phyloP scores from a whole-genome alignment of 2,113 vertebrate genomes.

The Elaphurus davidianus region DNA sequence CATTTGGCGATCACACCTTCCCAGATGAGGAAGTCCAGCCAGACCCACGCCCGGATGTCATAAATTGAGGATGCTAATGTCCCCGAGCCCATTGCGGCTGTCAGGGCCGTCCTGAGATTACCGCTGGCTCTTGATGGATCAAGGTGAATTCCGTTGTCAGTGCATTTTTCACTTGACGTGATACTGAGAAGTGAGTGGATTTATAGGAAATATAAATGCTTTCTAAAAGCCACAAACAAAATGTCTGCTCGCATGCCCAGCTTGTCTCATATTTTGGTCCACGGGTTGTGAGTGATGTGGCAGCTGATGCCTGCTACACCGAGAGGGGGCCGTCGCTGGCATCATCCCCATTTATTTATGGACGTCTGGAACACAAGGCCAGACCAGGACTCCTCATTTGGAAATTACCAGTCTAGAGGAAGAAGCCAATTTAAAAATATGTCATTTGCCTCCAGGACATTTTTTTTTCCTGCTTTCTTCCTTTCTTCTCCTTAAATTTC shows the following conservation, averaged over 20 bases:
- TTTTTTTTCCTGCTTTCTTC: neutral
- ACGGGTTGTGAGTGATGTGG: neutral
- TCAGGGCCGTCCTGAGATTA: neutral
- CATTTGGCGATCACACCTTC: neutral
- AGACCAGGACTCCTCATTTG: neutral
- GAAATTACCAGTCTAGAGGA: neutral
- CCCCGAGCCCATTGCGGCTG: neutral
- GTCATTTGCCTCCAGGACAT: neutral
- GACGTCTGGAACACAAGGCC: neutral
- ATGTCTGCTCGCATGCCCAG: neutral
- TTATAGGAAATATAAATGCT: constrained; percentile 32
- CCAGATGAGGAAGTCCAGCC: constrained; percentile 33
- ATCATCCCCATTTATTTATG: fast-evolving
- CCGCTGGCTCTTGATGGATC: neutral
- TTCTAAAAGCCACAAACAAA: constrained; percentile 27
- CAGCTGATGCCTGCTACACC: fast-evolving
- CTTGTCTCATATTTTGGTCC: neutral
- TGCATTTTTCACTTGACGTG: constrained; percentile 35
- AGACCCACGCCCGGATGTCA: neutral
- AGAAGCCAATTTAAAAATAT: neutral
- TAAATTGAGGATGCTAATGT: constrained; percentile 27
- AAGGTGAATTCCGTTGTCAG: constrained; percentile 18
- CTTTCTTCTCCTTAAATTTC: neutral
- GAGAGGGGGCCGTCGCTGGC: fast-evolving
- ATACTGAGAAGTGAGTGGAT: constrained; percentile 31